Conservation (phyloP, 2,113 vertebrate species). For the Campylomormyrus tamandua region DNA sequence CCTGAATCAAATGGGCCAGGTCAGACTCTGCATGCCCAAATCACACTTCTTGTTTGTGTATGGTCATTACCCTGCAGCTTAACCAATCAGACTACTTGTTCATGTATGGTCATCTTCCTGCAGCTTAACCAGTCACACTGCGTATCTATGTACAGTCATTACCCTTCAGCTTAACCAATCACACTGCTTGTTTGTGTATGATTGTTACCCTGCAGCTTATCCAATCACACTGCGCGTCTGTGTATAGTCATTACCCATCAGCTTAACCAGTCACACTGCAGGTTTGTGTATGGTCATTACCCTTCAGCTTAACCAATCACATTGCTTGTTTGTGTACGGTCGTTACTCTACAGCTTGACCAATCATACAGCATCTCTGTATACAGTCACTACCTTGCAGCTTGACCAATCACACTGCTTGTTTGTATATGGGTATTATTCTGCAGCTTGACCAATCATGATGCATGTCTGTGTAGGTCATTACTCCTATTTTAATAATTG, state of each 20-base stretch:
- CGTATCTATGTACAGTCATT: not conserved
- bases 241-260: not conserved
- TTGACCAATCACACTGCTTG: not conserved
- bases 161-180: not conserved
- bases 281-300: not conserved
- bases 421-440: not conserved
- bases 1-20: not conserved
- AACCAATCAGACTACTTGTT: too few species aligned
- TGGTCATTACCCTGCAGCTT: not conserved
- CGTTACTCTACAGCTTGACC: not conserved
- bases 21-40: not conserved
- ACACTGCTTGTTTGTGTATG: not conserved
- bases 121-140: not conserved
- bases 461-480: not conserved
- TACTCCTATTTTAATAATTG: not conserved
- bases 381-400: not conserved
- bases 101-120: too few species aligned
- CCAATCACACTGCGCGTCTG: not conserved
- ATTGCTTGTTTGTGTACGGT: not conserved
- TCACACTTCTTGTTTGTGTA: not conserved
- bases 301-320: not conserved
- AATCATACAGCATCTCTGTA: not conserved
- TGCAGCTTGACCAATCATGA: not conserved
- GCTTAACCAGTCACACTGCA: not conserved
- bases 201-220: not conserved